These are phyloP conservation scores for Maconellicoccus hirsutus DNA, from an alignment of 1,140 invertebrate genomes.

Conservation along the genomic window DNA sequence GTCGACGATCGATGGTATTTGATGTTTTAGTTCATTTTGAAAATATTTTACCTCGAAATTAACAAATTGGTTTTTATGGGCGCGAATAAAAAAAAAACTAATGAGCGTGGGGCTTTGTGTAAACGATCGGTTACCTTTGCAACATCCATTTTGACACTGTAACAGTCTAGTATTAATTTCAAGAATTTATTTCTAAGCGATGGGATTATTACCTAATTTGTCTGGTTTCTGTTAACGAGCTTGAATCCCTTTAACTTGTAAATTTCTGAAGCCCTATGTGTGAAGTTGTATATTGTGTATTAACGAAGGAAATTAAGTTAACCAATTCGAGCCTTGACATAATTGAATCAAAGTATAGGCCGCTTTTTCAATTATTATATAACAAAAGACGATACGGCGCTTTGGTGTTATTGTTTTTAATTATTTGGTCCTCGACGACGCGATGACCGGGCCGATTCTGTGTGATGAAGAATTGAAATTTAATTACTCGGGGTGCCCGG, in stretches of 20 bases:
- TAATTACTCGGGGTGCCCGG: too few relatives aligned
- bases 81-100: too few relatives aligned
- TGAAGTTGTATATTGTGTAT: background rate
- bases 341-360: background rate
- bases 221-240: constrained; percentile 7
- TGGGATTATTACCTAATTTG: constrained; percentile 5
- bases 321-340: constrained; percentile 2
- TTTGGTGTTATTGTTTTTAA: background rate
- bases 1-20: too few relatives aligned
- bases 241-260: constrained; percentile 5
- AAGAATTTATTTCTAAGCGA: background rate
- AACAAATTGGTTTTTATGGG: too few relatives aligned
- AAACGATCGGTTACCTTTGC: too few relatives aligned
- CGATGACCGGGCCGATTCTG: too few relatives aligned
- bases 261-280: background rate
- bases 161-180: background rate
- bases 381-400: background rate
- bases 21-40: too few relatives aligned
- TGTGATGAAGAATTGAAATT: too few relatives aligned
- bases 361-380: background rate
- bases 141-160: background rate
- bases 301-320: constrained; percentile 4
- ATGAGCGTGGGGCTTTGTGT: too few relatives aligned
- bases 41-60: too few relatives aligned
- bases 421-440: too few relatives aligned